A percentile compares a stretch with the other conserved stretches of the same genome.
Evolutionary conservation across 2,797 vertebrate genomes (phyloP).

Genomic region (Ctenochaetus hawaiiensis): DNA sequence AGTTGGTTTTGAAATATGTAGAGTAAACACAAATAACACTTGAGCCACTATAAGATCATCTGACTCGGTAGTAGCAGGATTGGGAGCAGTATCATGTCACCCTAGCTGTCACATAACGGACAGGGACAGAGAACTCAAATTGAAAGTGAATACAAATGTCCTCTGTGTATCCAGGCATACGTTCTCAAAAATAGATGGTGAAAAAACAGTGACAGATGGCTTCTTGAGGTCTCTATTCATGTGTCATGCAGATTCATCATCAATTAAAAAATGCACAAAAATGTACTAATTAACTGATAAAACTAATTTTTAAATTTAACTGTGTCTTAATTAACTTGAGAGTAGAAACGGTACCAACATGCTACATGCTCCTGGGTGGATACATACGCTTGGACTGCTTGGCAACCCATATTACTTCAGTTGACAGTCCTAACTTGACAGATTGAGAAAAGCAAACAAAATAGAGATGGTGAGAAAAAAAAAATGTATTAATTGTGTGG

Average conservation of each 20-base stretch:
- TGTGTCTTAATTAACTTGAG: background rate
- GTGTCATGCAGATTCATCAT: background rate
- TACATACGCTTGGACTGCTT: background rate
- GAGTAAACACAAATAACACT: constrained; percentile 35
- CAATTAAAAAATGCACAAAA: background rate
- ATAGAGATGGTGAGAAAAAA: background rate
- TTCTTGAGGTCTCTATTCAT: background rate
- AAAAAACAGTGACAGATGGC: background rate
- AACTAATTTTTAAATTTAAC: no score
- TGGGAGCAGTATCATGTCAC: constrained; percentile 52
- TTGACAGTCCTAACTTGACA: background rate
- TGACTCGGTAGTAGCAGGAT: constrained; percentile 35
- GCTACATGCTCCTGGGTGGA: background rate
- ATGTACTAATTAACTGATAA: background rate
- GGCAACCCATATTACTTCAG: background rate
- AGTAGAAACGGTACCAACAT: background rate
- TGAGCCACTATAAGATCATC: constrained; percentile 37
- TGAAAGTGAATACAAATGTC: constrained; percentile 28
- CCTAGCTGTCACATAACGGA: constrained; percentile 32
- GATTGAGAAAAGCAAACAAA: background rate
- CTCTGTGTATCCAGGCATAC: constrained; percentile 24
- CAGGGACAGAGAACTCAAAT: constrained; percentile 22
- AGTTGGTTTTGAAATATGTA: constrained; percentile 38
- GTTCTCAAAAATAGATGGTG: constrained; percentile 26
- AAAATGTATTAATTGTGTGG: background rate